A percentile compares a stretch with the other conserved stretches of the same genome.
Evolutionary conservation across 35 echinoderm and acorn worm species (phyloP).

Genomic region (Holothuria glaberrima): DNA sequence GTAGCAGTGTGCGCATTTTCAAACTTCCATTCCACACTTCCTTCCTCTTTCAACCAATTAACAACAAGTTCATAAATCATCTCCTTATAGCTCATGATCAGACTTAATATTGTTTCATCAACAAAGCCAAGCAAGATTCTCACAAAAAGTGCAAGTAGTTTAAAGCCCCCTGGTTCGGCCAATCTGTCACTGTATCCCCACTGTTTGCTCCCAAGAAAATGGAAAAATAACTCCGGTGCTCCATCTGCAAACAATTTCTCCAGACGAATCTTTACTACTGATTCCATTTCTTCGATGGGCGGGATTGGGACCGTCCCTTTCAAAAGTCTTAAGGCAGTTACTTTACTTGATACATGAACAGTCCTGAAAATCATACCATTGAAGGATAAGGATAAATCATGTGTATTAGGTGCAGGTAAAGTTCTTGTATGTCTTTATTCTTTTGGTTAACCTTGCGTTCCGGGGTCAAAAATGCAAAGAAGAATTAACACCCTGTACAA

Average conservation of each 20-base stretch:
- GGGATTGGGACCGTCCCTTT: conserved; percentile 78
- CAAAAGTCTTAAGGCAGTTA: conserved; percentile 61
- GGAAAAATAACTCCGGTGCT: conserved; percentile 60
- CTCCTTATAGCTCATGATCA: conserved; percentile 75
- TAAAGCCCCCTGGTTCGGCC: conserved; percentile 19
- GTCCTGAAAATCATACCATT: conserved; percentile 68
- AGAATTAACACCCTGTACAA: conserved; percentile 87
- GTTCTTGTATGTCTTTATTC: conserved; percentile 61
- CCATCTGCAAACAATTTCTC: conserved; percentile 48
- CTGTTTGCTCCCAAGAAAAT: conserved; percentile 65
- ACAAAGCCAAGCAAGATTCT: conserved; percentile 63
- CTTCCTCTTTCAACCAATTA: neutral
- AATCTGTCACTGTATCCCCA: conserved; percentile 80
- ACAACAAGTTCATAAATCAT: conserved; percentile 54
- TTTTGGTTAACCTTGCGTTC: conserved; percentile 64
- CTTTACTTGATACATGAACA: conserved; percentile 74
- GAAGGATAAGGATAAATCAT: conserved; percentile 60
- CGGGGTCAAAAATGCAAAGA: conserved; percentile 73
- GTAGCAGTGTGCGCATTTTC: too few relatives aligned
- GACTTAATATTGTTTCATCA: neutral
- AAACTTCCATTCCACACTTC: too few relatives aligned
- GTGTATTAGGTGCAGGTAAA: conserved; percentile 89
- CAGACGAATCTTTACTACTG: conserved; percentile 48
- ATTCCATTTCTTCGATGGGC: conserved; percentile 71
- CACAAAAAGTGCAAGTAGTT: conserved; percentile 34